These are phyloP conservation scores for Sitobion miscanthi DNA, from an alignment of 1,140 invertebrate genomes.

Conservation along the genomic window DNA sequence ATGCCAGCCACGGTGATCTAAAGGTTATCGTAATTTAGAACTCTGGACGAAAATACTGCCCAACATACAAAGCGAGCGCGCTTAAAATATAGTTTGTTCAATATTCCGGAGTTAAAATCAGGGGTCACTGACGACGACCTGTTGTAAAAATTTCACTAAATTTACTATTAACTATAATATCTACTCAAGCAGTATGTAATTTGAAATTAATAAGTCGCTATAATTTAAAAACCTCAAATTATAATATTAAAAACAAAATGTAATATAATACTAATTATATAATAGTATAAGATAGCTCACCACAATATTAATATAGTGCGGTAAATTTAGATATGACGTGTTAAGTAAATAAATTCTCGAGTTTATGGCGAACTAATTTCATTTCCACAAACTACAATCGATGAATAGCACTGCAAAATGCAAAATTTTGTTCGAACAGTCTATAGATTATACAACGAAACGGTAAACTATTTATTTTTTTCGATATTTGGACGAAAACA, in stretches of 20 bases:
- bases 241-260: background rate
- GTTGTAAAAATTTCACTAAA: background rate
- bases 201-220: background rate
- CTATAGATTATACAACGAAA: background rate
- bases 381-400: background rate
- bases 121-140: background rate
- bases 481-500: background rate
- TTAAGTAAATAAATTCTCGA: background rate
- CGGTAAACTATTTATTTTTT: background rate
- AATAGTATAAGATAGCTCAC: background rate
- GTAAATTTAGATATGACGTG: background rate
- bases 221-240: background rate
- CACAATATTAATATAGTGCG: background rate
- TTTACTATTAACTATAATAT: background rate
- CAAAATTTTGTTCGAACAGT: too few species aligned
- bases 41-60: background rate
- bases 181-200: background rate
- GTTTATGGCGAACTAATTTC: background rate
- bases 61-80: too few species aligned
- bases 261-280: background rate
- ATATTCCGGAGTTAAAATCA: background rate
- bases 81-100: background rate
- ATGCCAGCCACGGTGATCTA: background rate
- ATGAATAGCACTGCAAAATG: too few species aligned
- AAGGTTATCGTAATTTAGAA: constrained; percentile 15